Evolutionary conservation across 2,888 invertebrate species (phyloP).

Genomic region (Tipula confusa): DNA sequence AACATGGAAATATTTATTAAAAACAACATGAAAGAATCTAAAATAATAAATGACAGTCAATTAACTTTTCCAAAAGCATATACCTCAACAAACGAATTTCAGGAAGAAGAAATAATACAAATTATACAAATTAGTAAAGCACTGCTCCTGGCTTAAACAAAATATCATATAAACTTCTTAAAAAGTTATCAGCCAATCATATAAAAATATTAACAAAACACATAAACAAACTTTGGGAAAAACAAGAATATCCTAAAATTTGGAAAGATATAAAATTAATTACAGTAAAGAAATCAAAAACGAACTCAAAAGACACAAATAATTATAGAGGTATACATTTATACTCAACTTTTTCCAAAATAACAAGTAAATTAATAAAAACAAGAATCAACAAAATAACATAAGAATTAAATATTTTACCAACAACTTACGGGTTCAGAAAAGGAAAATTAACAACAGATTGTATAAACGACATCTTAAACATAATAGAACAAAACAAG

Average conservation of each 20-base stretch:
- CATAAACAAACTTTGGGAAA: background rate
- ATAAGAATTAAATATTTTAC: background rate
- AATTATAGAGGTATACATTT: background rate
- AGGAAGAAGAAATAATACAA: background rate
- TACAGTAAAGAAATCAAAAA: background rate
- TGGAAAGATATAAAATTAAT: background rate
- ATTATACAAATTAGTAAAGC: background rate
- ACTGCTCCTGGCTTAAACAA: background rate
- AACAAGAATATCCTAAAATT: background rate
- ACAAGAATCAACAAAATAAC: background rate
- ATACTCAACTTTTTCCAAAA: background rate
- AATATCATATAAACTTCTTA: background rate
- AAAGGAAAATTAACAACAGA: background rate
- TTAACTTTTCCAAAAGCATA: background rate
- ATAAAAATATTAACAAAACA: background rate
- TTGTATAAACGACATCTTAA: background rate
- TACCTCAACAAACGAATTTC: background rate
- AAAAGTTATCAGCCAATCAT: background rate
- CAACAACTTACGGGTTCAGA: background rate
- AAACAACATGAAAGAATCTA: background rate
- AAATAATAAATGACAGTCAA: background rate
- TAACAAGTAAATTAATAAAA: background rate
- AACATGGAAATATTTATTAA: background rate
- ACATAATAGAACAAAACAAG: background rate
- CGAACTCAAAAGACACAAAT: background rate